Base-by-base conservation (phyloP, 2,888 invertebrate genomes). In the Pammene aurita region DNA sequence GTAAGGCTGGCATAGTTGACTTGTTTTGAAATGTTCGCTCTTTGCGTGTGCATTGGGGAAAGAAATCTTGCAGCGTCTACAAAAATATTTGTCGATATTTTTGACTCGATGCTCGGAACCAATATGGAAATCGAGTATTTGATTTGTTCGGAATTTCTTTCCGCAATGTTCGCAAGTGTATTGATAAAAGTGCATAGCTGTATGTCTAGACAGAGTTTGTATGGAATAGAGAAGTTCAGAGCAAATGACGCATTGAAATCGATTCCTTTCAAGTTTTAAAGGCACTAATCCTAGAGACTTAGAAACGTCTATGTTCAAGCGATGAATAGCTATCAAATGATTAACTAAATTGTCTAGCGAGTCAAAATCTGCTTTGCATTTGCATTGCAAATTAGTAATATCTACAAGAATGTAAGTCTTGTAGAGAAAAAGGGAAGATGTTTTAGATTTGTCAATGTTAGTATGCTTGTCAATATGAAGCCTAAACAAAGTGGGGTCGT, bases 161-260 rank as follows among this genome's bases (percentile, higher is more conserved):
- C 73, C 74, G 62, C 74, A 72, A 5, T 26, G 11, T 10, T 66
- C 58, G 60, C 72, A 72, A 14, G 71, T 60, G 48, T 50, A 58
- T 42, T 60, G 55, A 10, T 38, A 46, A 34, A 52, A 71, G 46
- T 65, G 65, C 11, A 41, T 57, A 16, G 48, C 65, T 4, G 65
- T 46, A 38, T 65, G 65, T 35, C 35, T 57, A n/a, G 48, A 57
- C 0, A 66, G 38, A 9, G 46, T 57, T 13, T 48, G 57, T 48
- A 66, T 10, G 9, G 41, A 41, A 10, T 7, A 41, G 4, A 50
- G 57, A 7, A 57, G 35, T 14, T 57, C 50, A 10, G 48, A 13
- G 26, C 66, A 66, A n/a, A 69, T 41, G 5, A 62, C n/a, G 55
- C 70, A 66, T n/a, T 57, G 48, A 41, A 56, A 66, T 48, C 41